Evolutionary conservation across 2,113 vertebrate genomes (phyloP), one percentile per base, ranked within the genome.

Genomic region (Zosterops japonicus): DNA sequence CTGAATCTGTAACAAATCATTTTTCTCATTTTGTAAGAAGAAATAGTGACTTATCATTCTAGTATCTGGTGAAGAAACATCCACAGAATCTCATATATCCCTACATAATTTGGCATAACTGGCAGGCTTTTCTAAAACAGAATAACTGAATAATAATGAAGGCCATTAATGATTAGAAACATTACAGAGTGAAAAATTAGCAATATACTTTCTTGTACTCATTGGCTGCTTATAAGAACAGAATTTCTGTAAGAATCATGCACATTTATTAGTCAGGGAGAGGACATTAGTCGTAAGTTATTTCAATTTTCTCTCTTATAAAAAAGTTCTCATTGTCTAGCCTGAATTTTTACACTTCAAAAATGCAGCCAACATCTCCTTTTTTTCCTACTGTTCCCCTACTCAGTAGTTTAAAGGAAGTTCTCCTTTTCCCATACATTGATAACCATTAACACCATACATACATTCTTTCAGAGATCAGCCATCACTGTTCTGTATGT

Each of bases 111-210:
- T 82, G 71, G 68, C 47, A 53, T 86, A 93, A 81, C 82, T 82
- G 82, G 36, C 57, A 94, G 72, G 75, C 80, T 94, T 95, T 94
- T 88, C 84, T 91, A 44, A 87, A 96, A 70, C 4, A 14, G 92
- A 93, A 89, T 92, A 96, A 92, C 63, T 94, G 94, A 97, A 95
- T 95, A 92, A 95, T 74, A 94, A 97, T 80, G 75, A 89, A 84
- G 56, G 41, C 65, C 63, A 94, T 91, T 97, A 93, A 89, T 72
- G 77, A 91, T 89, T 82, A 96, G 84, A 94, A 93, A 86, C 63
- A 75, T 90, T 85, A 87, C 52, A 87, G 75, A 86, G 50, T 63
- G 50, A 95, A 94, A 95, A 95, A 72, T 64, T 69, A 90, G 36
- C 47, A 84, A 87, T 67, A 90, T 28, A 77, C n/a, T 65, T 97